Base-by-base conservation (phyloP, 1,140 invertebrate genomes). In the Zaprionus davidi region DNA sequence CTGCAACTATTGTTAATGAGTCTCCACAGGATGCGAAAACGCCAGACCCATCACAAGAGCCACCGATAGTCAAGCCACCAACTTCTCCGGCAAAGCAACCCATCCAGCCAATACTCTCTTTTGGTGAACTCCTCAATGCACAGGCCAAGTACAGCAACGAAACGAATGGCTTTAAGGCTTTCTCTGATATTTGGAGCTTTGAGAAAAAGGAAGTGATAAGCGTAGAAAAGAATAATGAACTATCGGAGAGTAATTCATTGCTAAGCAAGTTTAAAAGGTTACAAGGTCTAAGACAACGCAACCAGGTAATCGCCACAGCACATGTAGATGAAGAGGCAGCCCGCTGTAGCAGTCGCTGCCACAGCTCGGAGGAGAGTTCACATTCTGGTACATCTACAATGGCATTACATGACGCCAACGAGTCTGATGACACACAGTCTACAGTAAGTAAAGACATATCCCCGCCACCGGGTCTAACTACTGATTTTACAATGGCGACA, bases 171-270 rank as follows among this genome's bases (percentile, higher is more conserved):
- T 92, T 92, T 46, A 83, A 86, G 24, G 58, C 78, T 4, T 81
- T 92, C 22, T 64, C 79, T 4, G 91, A 92, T 57, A 91, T 92
- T 49, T 92, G 91, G 91, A 90, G 74, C 66, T 75, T 77, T 2
- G 73, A 92, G 36, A 82, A 82, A 36, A 36, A 75, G 6, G 84
- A 92, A 49, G 58, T 86, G 1, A 34, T 76, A 53, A 79, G 36
- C 69, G 60, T 72, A 67, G 66, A 81, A 13, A 71, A 71, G 3
- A 67, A 51, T 9, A 77, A 63, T 58, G 38, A 59, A 5, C 66
- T 90, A 5, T 73, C 71, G 69, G 85, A 90, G 64, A 86, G 82
- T 58, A 90, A 75, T 24, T 64, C 64, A 2, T 38, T 90, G n/a
- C 34, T 90, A 2, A 77, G 38, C 49, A 90, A 90, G 58, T 90